A percentile compares a stretch with the other conserved stretches of the same genome.
Conservation (phyloP, 2,113 vertebrate species). For the Vireo altiloquus region DNA sequence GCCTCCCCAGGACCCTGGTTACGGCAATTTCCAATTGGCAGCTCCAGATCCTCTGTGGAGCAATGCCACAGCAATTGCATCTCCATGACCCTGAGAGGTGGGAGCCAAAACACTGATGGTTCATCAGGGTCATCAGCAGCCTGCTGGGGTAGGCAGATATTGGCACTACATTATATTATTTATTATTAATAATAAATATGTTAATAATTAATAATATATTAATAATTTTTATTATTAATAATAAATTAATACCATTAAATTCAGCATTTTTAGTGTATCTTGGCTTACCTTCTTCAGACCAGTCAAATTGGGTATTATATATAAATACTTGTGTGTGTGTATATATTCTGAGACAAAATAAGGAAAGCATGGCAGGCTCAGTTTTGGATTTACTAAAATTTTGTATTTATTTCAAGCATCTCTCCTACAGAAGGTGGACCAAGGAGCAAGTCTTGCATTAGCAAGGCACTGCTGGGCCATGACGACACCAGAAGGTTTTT, state of each 20-base stretch:
- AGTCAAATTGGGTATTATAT: neutral
- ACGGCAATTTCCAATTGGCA: neutral
- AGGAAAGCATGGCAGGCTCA: neutral
- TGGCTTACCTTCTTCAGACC: neutral
- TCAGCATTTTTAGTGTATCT: neutral
- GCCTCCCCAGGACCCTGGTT: accelerated
- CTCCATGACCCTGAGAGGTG: accelerated
- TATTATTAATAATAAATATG: too few species aligned
- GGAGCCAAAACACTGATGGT: accelerated
- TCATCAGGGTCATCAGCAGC: neutral
- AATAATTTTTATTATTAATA: too few species aligned
- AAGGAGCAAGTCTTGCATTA: neutral
- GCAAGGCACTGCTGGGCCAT: neutral
- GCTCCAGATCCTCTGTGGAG: neutral
- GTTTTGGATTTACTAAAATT: neutral
- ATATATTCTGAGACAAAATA: neutral
- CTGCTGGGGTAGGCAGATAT: neutral
- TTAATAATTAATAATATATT: too few species aligned
- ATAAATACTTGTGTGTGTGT: neutral
- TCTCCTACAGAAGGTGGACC: neutral
- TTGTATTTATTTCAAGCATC: neutral
- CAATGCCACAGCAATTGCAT: accelerated
- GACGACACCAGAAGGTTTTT: neutral
- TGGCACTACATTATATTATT: neutral
- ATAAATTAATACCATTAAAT: too few species aligned